Base-by-base conservation (phyloP, 2,797 vertebrate genomes). In the Uromys caudimaculatus region DNA sequence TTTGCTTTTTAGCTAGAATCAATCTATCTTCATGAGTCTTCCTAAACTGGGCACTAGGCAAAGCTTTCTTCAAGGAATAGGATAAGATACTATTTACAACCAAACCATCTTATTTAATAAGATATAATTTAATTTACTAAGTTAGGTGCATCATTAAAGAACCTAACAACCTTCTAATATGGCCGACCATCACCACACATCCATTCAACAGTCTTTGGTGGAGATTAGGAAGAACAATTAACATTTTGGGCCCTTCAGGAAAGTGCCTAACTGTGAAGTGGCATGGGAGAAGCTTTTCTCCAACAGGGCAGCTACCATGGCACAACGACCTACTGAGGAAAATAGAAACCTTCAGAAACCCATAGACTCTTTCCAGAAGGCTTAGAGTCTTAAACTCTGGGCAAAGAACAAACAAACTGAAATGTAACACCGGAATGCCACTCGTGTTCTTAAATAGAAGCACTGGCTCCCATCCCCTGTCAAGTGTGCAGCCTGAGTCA, bases 271-370 rank as follows among this genome's bases (percentile, higher is more conserved):
- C 89, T 54, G 90, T 89, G 88, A 83, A 82, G 35, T 38, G 90
- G 82, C 50, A 23, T 0, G 3, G 67, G 60, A 38, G 47, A 50
- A 86, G 79, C 44, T 85, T 69, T 24, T 41, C 67, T 75, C 62
- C 84, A 78, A 14, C 17, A 71, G 71, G 56, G 44, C 77, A 77
- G 92, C 90, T 67, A 76, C 79, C 93, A 50, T 81, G 94, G 76
- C 97, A 92, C 56, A 88, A 32, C 79, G 64, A 92, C 50, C 69
- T 73, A 76, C 84, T 23, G 50, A 97, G 82, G 92, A 86, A 95
- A 96, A 96, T 19, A 95, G 95, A 96, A 97, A 64, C 92, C 44
- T 90, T 81, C 71, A 87, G 92, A 95, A 75, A 93, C n/a, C n/a
- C 81, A 75, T 35, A 44, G 0, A 52, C 92, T 69, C 84, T 97